These are phyloP conservation scores for Ptilonorhynchus violaceus DNA, from an alignment of 2,113 vertebrate genomes.

Conservation along the genomic window DNA sequence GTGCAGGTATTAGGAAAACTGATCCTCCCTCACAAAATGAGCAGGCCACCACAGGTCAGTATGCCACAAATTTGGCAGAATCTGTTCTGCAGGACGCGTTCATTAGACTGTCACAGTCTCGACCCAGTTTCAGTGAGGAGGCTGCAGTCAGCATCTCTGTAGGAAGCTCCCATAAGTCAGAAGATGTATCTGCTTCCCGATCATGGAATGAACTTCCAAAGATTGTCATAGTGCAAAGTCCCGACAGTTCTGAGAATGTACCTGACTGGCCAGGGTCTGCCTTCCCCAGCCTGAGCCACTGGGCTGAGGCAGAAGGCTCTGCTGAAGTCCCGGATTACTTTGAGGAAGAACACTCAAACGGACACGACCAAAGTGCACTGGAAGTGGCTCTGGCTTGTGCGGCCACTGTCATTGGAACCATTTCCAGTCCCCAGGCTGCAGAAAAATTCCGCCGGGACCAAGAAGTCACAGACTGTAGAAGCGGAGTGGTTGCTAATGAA, in stretches of 20 bases:
- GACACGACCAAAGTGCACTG: slow-evolving; percentile 76
- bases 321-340: slow-evolving; percentile 5
- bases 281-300: slow-evolving; percentile 51
- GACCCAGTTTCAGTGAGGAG: slow-evolving; percentile 76
- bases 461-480: background rate
- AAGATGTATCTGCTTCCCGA: slow-evolving; percentile 59
- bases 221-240: slow-evolving; percentile 95
- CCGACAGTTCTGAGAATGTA: slow-evolving; percentile 81
- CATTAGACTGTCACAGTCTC: slow-evolving; percentile 89
- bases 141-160: slow-evolving; percentile 75
- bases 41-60: slow-evolving; percentile 80
- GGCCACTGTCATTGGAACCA: slow-evolving; percentile 90
- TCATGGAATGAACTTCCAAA: slow-evolving; percentile 91
- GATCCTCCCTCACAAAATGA: slow-evolving; percentile 1
- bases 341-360: slow-evolving; percentile 41
- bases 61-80: slow-evolving; percentile 91
- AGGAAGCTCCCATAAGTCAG: slow-evolving; percentile 46
- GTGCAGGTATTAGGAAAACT: background rate
- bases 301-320: slow-evolving; percentile 56
- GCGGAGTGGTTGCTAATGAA: background rate
- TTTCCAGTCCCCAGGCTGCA: slow-evolving; percentile 86
- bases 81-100: slow-evolving; percentile 95
- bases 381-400: slow-evolving; percentile 90
- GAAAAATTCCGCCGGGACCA: slow-evolving; percentile 80
- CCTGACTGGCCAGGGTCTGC: slow-evolving; percentile 79